These are phyloP conservation scores for Catharus ustulatus DNA, from an alignment of 2,797 vertebrate species.

Conservation along the genomic window DNA sequence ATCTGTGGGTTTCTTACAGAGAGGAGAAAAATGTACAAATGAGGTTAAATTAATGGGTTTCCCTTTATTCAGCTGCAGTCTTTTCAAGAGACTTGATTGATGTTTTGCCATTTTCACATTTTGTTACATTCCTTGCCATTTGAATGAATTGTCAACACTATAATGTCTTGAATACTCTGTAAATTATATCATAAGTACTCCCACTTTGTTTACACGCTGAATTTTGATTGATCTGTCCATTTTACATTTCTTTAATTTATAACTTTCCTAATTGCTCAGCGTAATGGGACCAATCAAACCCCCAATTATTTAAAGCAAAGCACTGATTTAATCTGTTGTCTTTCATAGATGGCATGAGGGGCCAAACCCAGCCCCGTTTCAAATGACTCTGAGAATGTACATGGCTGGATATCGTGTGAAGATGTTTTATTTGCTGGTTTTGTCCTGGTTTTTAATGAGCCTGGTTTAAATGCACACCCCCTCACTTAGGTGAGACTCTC, in stretches of 20 bases:
- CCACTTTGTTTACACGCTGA: background rate
- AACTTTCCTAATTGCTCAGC: background rate
- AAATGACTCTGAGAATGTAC: background rate
- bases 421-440: rapidly evolving
- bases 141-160: background rate
- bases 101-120: constrained; percentile 18
- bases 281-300: background rate
- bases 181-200: background rate
- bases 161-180: background rate
- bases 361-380: background rate
- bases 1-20: background rate
- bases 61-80: background rate
- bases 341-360: background rate
- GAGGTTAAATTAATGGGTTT: background rate
- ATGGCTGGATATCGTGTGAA: background rate
- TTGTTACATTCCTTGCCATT: background rate
- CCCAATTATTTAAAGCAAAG: background rate
- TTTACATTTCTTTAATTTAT: background rate
- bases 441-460: background rate
- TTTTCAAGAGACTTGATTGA: background rate
- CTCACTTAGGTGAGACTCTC: background rate
- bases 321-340: background rate
- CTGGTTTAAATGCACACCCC: background rate
- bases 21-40: background rate
- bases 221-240: background rate